phyloP scores from a whole-genome alignment of 2,797 vertebrate genomes.

The Sebastiscus albofasciatus region DNA sequence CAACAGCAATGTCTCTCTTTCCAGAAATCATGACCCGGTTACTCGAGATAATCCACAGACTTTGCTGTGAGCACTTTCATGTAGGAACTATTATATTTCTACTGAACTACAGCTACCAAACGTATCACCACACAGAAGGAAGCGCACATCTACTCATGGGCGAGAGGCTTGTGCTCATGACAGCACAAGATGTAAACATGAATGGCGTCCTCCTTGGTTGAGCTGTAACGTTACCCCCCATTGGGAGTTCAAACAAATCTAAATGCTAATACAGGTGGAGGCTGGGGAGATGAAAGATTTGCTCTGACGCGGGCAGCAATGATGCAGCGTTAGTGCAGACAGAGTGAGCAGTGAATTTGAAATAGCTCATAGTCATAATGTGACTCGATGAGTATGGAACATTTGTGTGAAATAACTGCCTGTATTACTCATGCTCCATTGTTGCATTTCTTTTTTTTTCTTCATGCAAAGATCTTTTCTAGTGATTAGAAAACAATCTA shows the following conservation, averaged over 20 bases:
- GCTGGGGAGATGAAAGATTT: not conserved
- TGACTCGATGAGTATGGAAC: not conserved
- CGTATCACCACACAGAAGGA: too few relatives aligned
- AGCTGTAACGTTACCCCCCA: too few relatives aligned
- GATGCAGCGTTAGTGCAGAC: not conserved
- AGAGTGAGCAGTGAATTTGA: not conserved
- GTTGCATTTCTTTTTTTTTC: not conserved
- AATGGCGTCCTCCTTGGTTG: too few relatives aligned
- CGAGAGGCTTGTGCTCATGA: too few relatives aligned
- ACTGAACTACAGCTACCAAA: too few relatives aligned
- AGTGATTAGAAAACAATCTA: not conserved
- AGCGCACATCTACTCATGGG: too few relatives aligned
- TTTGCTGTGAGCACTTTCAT: too few relatives aligned
- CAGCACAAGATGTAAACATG: too few relatives aligned
- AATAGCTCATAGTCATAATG: not conserved
- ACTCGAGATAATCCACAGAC: too few relatives aligned
- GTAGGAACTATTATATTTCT: too few relatives aligned
- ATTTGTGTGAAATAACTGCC: not conserved
- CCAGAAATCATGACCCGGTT: too few relatives aligned
- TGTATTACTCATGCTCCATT: not conserved
- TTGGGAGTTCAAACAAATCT: not conserved
- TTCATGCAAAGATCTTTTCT: not conserved
- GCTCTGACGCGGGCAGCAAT: not conserved
- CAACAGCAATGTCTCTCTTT: fast-evolving
- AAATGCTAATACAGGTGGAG: not conserved